A percentile compares a stretch with the other conserved stretches of the same genome.
phyloP scores from a whole-genome alignment of 2,797 vertebrate species.

The Sternarchorhynchus goeldii region DNA sequence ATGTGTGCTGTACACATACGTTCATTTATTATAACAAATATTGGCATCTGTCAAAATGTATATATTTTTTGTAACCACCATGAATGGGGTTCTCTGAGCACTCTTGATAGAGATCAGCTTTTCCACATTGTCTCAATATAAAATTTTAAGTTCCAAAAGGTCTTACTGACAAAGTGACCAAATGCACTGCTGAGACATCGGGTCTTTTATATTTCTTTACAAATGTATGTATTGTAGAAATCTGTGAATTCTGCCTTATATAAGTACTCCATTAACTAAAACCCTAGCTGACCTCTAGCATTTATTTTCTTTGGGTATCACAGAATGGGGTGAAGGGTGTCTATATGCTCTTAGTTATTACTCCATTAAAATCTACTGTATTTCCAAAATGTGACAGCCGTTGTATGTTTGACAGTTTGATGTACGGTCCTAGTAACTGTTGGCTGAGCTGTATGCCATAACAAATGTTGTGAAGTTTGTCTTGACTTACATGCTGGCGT shows the following conservation, averaged over 20 bases:
- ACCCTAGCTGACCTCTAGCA: slow-evolving; percentile 35
- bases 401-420: slow-evolving; percentile 23
- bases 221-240: slow-evolving; percentile 47
- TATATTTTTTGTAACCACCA: slow-evolving; percentile 61
- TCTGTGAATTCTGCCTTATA: slow-evolving; percentile 69
- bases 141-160: slow-evolving; percentile 4
- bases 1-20: slow-evolving; percentile 43
- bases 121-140: slow-evolving; percentile 1
- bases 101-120: slow-evolving; percentile 52
- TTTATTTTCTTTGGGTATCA: slow-evolving; percentile 12
- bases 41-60: slow-evolving; percentile 77
- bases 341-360: slow-evolving; percentile 21
- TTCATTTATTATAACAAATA: slow-evolving; percentile 57
- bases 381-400: slow-evolving; percentile 1
- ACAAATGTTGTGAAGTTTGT: slow-evolving; percentile 13
- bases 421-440: not conserved
- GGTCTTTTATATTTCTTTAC: slow-evolving; percentile 24
- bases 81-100: slow-evolving; percentile 58
- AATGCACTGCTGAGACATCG: slow-evolving; percentile 45
- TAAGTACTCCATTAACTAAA: slow-evolving; percentile 53
- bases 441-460: slow-evolving; percentile 7
- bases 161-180: slow-evolving; percentile 28
- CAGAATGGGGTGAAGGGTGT: slow-evolving; percentile 1
- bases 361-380: not conserved
- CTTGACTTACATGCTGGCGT: slow-evolving; percentile 1